Percentiles rank a stretch among this genome's conserved stretches.
These are phyloP conservation scores for Salarias fasciatus DNA, from an alignment of 2,797 vertebrate genomes.

Conservation along the genomic window DNA sequence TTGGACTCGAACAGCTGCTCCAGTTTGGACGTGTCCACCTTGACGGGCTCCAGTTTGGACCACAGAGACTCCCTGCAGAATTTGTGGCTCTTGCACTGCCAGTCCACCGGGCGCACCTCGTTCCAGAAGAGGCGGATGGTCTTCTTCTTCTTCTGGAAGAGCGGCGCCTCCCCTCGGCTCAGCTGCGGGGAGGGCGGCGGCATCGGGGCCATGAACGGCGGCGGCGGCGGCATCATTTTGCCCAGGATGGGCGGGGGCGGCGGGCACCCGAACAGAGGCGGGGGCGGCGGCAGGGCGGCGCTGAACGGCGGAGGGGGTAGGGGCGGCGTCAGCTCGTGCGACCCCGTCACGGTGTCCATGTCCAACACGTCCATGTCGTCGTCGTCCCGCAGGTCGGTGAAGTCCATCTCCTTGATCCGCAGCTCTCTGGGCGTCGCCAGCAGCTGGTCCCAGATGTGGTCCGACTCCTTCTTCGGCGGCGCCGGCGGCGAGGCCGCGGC, in stretches of 20 bases:
- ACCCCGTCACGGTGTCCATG: slow-evolving; percentile 82
- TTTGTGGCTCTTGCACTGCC: slow-evolving; percentile 91
- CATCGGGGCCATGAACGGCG: slow-evolving; percentile 83
- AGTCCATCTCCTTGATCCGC: slow-evolving; percentile 98
- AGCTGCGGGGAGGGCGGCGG: slow-evolving; percentile 90
- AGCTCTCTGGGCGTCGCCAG: slow-evolving; percentile 93
- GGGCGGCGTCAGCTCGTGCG: slow-evolving; percentile 83
- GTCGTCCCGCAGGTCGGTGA: slow-evolving; percentile 94
- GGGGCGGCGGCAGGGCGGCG: slow-evolving; percentile 88
- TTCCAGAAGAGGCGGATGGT: slow-evolving; percentile 99
- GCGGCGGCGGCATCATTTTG: slow-evolving; percentile 91
- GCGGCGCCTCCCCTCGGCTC: slow-evolving; percentile 86
- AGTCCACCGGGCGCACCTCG: slow-evolving; percentile 93
- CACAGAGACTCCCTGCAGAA: slow-evolving; percentile 93
- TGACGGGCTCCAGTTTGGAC: slow-evolving; percentile 96
- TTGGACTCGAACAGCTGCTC: slow-evolving; percentile 99
- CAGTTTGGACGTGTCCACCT: slow-evolving; percentile 94
- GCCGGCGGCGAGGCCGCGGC: slow-evolving; percentile 30
- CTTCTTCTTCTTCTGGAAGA: slow-evolving; percentile 98
- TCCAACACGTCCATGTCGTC: slow-evolving; percentile 94
- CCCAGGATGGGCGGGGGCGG: slow-evolving; percentile 88
- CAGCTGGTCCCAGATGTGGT: slow-evolving; percentile 98
- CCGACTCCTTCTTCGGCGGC: slow-evolving; percentile 92
- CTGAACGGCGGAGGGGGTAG: slow-evolving; percentile 86
- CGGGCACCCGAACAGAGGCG: slow-evolving; percentile 86